Evolutionary conservation across 1,140 invertebrate species (phyloP).

Genomic region (Pentalonia nigronervosa): DNA sequence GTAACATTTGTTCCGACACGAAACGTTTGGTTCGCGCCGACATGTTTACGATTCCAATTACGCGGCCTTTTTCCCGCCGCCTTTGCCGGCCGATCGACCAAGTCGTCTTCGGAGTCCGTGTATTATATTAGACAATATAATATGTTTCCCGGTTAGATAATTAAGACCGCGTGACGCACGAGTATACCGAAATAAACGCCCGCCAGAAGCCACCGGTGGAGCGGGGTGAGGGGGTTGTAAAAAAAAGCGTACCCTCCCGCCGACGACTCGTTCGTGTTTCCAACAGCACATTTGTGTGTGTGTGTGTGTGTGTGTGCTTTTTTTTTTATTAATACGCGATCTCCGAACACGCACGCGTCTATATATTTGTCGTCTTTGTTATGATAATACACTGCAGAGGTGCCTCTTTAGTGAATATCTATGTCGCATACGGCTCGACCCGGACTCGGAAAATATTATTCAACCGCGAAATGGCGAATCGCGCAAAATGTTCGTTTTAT

Average conservation of each 20-base stretch:
- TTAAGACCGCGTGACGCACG: not conserved
- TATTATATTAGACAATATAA: not conserved
- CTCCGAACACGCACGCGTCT: not conserved
- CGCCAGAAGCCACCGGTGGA: not conserved
- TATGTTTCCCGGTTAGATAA: not conserved
- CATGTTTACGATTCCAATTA: conserved; percentile 54
- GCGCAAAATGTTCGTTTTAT: not conserved
- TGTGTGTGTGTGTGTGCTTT: not conserved
- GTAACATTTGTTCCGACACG: conserved; percentile 49
- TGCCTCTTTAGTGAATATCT: not conserved
- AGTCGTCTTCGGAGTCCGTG: not conserved
- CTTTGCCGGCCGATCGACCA: not conserved
- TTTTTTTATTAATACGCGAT: not conserved
- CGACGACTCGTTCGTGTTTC: not conserved
- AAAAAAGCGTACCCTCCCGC: not conserved
- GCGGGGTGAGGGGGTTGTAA: not conserved
- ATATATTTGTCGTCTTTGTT: not conserved
- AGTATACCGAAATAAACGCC: not conserved
- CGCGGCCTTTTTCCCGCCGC: conserved; percentile 21
- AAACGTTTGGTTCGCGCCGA: not conserved
- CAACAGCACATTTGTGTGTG: not conserved
- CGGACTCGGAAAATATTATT: not conserved
- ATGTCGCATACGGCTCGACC: not conserved
- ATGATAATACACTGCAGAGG: not conserved
- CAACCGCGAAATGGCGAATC: not conserved